Evolutionary conservation across 2,888 invertebrate species (phyloP).

Genomic region (Tillus elongatus): DNA sequence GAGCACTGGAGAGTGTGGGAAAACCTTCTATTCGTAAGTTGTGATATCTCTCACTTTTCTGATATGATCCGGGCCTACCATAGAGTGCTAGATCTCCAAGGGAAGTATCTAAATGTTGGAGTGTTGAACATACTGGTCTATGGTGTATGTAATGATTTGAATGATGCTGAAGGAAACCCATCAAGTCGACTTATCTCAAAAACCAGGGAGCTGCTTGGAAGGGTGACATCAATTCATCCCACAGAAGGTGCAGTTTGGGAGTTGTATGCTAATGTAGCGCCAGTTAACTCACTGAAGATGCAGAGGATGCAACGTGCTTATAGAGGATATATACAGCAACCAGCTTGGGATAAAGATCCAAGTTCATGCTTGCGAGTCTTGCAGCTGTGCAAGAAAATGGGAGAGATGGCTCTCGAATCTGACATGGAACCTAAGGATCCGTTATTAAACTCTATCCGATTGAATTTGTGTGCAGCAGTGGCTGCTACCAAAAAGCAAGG

Average conservation of each 20-base stretch:
- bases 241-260: slow-evolving; percentile 73
- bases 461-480: slow-evolving; percentile 36
- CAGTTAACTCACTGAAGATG: slow-evolving; percentile 49
- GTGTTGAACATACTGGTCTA: slow-evolving; percentile 63
- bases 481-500: slow-evolving; percentile 40
- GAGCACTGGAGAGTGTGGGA: slow-evolving; percentile 96
- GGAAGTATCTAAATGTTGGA: slow-evolving; percentile 67
- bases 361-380: slow-evolving; percentile 54
- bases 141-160: slow-evolving; percentile 55
- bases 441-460: slow-evolving; percentile 31
- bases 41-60: slow-evolving; percentile 76
- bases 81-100: slow-evolving; percentile 75
- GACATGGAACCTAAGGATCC: slow-evolving; percentile 32
- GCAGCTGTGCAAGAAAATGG: slow-evolving; percentile 49
- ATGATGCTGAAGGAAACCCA: slow-evolving; percentile 51
- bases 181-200: slow-evolving; percentile 45
- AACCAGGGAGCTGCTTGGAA: slow-evolving; percentile 60
- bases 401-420: slow-evolving; percentile 49
- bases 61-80: slow-evolving; percentile 80
- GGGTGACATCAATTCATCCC: slow-evolving; percentile 59
- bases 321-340: slow-evolving; percentile 59
- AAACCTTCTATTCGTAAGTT: slow-evolving; percentile 80
- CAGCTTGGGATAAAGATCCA: slow-evolving; percentile 52
- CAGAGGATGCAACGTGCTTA: slow-evolving; percentile 73
- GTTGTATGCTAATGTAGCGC: slow-evolving; percentile 64